Conservation (phyloP, 2,888 invertebrate genomes). For the Ochropacha duplaris region DNA sequence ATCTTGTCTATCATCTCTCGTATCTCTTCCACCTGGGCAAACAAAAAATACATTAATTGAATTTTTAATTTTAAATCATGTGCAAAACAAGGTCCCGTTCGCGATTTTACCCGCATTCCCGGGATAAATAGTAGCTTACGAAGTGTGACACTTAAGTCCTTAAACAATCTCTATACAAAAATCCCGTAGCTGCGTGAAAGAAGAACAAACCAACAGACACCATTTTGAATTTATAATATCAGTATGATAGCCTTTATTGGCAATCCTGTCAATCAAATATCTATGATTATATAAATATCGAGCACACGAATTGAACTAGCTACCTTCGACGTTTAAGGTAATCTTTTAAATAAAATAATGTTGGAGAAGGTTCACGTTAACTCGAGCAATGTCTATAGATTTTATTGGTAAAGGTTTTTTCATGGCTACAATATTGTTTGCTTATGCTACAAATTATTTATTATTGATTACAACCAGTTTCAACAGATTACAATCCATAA, state of each 20-base stretch:
- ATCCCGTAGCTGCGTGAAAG: no score
- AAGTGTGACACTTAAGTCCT: no score
- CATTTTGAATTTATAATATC: no score
- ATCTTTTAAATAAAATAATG: neutral
- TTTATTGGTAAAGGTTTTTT: neutral
- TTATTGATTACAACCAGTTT: neutral
- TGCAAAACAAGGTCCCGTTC: no score
- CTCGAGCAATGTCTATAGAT: no score
- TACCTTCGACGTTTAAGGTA: neutral
- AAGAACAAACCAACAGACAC: no score
- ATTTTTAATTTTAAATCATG: no score
- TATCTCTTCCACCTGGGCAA: conserved; percentile 97
- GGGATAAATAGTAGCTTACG: no score
- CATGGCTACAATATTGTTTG: neutral
- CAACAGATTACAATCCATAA: no score
- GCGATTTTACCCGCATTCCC: no score
- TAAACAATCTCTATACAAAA: no score
- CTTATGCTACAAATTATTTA: neutral
- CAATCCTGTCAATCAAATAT: neutral
- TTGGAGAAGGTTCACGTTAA: neutral
- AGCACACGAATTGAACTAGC: neutral
- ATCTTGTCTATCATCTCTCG: conserved; percentile 99
- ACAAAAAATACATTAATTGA: conserved; percentile 12
- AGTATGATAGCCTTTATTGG: no score
- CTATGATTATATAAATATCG: neutral